Conservation (phyloP, 2,797 vertebrate species). For the Crax fasciolata region DNA sequence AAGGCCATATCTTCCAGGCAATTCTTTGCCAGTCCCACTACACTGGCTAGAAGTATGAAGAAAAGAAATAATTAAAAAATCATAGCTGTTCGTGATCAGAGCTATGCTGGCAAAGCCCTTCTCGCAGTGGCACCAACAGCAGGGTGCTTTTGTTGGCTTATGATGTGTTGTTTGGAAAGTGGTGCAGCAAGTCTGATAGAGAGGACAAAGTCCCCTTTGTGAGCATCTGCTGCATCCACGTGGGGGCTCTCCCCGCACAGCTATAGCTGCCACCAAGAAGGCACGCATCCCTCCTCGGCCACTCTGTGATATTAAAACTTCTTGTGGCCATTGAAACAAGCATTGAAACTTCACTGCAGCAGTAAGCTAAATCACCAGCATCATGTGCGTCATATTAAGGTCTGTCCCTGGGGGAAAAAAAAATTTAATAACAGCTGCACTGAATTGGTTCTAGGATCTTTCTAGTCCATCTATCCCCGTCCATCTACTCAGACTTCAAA, state of each 20-base stretch:
- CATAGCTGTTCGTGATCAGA: not conserved
- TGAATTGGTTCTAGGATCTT: not conserved
- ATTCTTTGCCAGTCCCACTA: not conserved
- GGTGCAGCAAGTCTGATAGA: fast-evolving
- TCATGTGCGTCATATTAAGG: not conserved
- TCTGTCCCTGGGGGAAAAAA: not conserved
- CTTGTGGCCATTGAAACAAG: not conserved
- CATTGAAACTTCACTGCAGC: not conserved
- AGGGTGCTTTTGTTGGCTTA: not conserved
- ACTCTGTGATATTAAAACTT: not conserved
- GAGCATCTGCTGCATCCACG: not conserved
- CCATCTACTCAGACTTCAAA: not conserved
- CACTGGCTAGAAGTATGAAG: fast-evolving
- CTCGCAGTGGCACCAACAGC: not conserved
- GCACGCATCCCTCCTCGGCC: not conserved
- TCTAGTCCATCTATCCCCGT: not conserved
- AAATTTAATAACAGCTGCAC: not conserved
- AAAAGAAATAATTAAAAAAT: not conserved
- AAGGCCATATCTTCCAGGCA: not conserved
- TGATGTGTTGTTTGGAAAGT: not conserved
- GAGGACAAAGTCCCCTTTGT: not conserved
- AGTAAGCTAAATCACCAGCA: not conserved
- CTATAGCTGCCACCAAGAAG: not conserved
- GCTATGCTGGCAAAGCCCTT: not conserved
- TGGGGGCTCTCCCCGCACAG: not conserved